Evolutionary conservation across 53 echinoderm and acorn worm genomes (phyloP).

Genomic region (Astropecten irregularis): DNA sequence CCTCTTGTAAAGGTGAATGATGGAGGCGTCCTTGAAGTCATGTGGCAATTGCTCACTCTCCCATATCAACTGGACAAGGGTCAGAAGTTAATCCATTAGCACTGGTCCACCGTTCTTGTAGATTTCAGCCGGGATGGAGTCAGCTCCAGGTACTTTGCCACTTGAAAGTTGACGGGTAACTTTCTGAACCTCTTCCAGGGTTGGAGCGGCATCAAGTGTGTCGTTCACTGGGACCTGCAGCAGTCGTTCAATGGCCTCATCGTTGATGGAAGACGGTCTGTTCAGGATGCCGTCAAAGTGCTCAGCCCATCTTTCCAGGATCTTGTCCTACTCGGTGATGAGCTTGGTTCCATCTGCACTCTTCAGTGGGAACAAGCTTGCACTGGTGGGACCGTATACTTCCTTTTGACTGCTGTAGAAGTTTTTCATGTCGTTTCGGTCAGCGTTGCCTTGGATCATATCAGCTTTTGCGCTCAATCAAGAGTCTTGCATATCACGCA

Average conservation of each 20-base stretch:
- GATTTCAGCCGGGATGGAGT: slow-evolving; percentile 9
- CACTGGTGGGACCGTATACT: slow-evolving; percentile 12
- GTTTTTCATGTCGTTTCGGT: slow-evolving; percentile 3
- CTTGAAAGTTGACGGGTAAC: background rate
- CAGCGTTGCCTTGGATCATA: background rate
- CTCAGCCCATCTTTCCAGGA: slow-evolving; percentile 50
- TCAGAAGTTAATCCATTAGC: background rate
- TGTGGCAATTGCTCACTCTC: background rate
- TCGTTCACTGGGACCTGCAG: background rate
- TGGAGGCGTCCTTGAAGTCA: slow-evolving; percentile 8
- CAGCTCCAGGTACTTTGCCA: slow-evolving; percentile 28
- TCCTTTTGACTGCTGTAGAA: background rate
- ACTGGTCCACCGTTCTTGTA: background rate
- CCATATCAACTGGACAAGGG: background rate
- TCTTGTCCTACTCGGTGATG: slow-evolving; percentile 8
- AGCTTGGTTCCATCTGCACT: background rate
- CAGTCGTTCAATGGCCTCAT: background rate
- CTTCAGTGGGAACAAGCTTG: background rate
- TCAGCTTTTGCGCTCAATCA: background rate
- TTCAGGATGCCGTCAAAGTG: slow-evolving; percentile 30
- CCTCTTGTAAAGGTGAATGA: background rate
- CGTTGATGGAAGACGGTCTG: slow-evolving; percentile 9
- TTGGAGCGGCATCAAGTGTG: background rate
- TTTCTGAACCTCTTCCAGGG: background rate
- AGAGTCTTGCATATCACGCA: background rate